phyloP scores from a whole-genome alignment of 2,888 invertebrate species.

The Rhingia campestris region DNA sequence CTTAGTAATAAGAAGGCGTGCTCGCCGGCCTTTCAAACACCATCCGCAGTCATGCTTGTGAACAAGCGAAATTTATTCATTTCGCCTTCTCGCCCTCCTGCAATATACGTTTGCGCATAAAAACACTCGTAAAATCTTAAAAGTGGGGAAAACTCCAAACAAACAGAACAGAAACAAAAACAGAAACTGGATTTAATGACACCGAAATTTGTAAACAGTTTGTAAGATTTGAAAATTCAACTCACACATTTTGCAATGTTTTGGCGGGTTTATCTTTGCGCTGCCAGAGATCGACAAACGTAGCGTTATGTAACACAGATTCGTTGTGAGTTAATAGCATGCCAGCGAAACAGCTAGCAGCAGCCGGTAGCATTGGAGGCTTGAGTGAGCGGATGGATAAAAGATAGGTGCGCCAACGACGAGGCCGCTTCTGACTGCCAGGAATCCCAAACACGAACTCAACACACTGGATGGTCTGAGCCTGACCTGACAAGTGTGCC shows the following conservation, averaged over 20 bases:
- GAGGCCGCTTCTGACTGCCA: constrained; percentile 31
- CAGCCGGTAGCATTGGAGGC: background rate
- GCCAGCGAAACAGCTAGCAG: background rate
- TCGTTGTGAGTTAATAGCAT: constrained; percentile 10
- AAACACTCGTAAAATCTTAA: background rate
- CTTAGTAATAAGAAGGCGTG: constrained; percentile 40
- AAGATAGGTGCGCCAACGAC: constrained; percentile 21
- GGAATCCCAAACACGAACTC: constrained; percentile 21
- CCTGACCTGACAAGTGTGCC: constrained; percentile 66
- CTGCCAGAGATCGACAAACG: constrained; percentile 35
- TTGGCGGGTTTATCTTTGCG: constrained; percentile 45
- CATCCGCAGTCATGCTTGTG: background rate
- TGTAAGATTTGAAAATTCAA: constrained; percentile 56
- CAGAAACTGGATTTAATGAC: constrained; percentile 12
- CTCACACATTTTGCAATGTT: constrained; percentile 55
- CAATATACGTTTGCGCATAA: background rate
- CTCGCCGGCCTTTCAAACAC: constrained; percentile 26
- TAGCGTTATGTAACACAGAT: constrained; percentile 50
- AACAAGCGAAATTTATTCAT: background rate
- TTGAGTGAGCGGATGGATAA: constrained; percentile 4
- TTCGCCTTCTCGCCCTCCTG: background rate
- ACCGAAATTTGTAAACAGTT: constrained; percentile 22
- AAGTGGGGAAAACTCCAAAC: constrained; percentile 12
- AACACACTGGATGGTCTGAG: constrained; percentile 36
- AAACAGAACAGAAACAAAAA: background rate